Conservation (phyloP, 2,888 invertebrate genomes). For the Drosophila koepferae region DNA sequence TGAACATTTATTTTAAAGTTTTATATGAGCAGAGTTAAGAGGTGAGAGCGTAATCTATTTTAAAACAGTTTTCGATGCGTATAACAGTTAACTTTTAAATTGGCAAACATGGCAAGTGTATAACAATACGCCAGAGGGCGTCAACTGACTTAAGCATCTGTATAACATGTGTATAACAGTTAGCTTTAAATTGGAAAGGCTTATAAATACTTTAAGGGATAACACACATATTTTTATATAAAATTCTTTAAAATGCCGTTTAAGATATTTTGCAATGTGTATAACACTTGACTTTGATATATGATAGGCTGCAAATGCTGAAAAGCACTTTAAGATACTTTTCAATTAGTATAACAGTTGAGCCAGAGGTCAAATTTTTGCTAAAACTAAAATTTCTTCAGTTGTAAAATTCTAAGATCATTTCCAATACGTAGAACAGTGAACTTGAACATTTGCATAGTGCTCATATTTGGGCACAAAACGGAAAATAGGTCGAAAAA, state of each 20-base stretch:
- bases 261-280: not conserved
- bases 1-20: not conserved
- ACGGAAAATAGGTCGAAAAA: constrained; percentile 19
- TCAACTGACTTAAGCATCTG: not conserved
- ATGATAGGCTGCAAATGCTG: too few species aligned
- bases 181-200: not conserved
- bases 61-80: not conserved
- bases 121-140: not conserved
- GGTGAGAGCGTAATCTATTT: not conserved
- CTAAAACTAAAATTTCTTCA: not conserved
- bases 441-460: constrained; percentile 18
- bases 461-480: constrained; percentile 8
- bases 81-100: not conserved
- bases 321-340: too few species aligned
- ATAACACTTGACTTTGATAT: not conserved
- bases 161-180: not conserved
- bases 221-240: too few species aligned
- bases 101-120: not conserved
- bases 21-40: too few species aligned
- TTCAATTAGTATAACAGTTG: not conserved
- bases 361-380: not conserved
- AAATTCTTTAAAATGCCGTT: not conserved
- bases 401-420: not conserved
- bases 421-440: constrained; percentile 19
- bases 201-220: too few species aligned